These are phyloP conservation scores for Anaspis maculata DNA, from an alignment of 2,888 invertebrate genomes.

Conservation along the genomic window DNA sequence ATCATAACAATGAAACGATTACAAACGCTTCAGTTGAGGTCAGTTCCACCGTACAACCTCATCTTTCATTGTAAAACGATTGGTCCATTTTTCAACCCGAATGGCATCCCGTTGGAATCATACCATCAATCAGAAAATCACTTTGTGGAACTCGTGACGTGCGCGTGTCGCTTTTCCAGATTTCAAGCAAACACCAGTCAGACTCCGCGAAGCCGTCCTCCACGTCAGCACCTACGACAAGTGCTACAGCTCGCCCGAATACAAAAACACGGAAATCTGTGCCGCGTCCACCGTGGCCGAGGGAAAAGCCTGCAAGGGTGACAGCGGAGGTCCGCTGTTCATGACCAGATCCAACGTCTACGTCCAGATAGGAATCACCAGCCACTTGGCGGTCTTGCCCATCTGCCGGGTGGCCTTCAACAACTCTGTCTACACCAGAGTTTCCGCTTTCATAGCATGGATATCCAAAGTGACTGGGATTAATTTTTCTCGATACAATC, in stretches of 20 bases:
- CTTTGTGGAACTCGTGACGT: too few species aligned
- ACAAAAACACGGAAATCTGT: conserved; percentile 28
- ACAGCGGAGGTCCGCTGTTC: conserved; percentile 38
- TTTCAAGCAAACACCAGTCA: conserved; percentile 30
- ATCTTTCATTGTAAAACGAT: too few species aligned
- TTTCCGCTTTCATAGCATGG: conserved; percentile 36
- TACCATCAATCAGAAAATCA: too few species aligned
- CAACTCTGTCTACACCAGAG: conserved; percentile 37
- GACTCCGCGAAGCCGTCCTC: conserved; percentile 33
- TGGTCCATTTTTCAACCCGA: too few species aligned
- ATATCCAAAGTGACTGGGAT: conserved; percentile 33
- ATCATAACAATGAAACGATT: too few species aligned
- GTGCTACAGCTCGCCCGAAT: conserved; percentile 28
- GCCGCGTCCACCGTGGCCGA: conserved; percentile 35
- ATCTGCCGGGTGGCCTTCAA: conserved; percentile 36
- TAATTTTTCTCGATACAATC: conserved; percentile 31
- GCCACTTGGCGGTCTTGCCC: conserved; percentile 35
- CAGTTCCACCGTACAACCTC: too few species aligned
- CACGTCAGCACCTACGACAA: conserved; percentile 31
- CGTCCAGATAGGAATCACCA: conserved; percentile 37
- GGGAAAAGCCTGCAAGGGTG: conserved; percentile 40
- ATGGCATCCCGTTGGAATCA: too few species aligned
- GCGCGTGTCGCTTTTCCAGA: too few species aligned
- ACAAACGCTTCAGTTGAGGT: too few species aligned
- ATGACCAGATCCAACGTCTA: conserved; percentile 17